Evolutionary conservation across 2,888 invertebrate species (phyloP).

Genomic region (Netelia virgata): DNA sequence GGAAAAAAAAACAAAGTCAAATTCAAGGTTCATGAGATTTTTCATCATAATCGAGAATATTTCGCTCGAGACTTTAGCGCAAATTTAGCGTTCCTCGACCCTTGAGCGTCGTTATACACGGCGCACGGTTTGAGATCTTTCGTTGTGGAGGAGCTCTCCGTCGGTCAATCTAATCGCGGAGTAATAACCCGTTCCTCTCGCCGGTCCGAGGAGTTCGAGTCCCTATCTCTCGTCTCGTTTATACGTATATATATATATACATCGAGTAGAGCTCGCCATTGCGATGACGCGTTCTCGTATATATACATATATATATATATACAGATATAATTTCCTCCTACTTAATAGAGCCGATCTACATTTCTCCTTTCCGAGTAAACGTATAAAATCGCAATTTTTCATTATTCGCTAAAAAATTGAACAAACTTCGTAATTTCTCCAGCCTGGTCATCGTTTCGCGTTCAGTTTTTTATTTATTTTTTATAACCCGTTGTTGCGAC

Average conservation of each 20-base stretch:
- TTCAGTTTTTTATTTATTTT: slow-evolving; percentile 15
- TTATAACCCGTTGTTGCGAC: slow-evolving; percentile 43
- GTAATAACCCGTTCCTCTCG: slow-evolving; percentile 68
- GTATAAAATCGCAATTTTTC: not conserved
- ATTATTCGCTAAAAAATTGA: not conserved
- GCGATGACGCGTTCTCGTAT: not conserved
- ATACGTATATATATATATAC: slow-evolving; percentile 19
- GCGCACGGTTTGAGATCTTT: slow-evolving; percentile 54
- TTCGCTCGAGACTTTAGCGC: slow-evolving; percentile 23
- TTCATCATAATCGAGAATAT: not conserved
- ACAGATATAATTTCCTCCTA: not conserved
- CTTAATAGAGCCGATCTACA: not conserved
- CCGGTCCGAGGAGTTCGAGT: slow-evolving; percentile 40
- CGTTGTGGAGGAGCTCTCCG: slow-evolving; percentile 50
- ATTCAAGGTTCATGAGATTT: no score
- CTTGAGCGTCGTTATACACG: not conserved
- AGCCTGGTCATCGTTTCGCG: no score
- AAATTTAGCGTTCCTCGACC: slow-evolving; percentile 44
- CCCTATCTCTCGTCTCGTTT: slow-evolving; percentile 43
- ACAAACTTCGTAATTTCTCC: no score
- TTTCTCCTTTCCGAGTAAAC: not conserved
- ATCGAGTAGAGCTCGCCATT: not conserved
- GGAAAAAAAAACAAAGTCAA: no score
- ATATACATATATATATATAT: not conserved
- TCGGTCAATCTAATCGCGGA: slow-evolving; percentile 67